phyloP scores from a whole-genome alignment of 2,113 vertebrate genomes.

The Tachysurus vachellii region DNA sequence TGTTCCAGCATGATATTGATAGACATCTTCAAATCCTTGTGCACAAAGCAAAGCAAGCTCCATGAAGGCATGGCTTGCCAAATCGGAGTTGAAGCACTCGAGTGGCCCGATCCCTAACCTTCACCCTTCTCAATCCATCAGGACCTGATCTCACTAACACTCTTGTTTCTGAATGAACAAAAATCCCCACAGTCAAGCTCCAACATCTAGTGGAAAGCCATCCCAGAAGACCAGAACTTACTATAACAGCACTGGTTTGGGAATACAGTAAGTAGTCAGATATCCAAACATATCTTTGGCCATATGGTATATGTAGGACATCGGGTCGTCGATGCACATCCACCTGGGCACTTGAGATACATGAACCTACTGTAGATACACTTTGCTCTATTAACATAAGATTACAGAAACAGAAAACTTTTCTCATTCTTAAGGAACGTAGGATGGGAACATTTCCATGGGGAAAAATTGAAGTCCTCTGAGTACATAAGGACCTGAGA shows the following conservation, averaged over 20 bases:
- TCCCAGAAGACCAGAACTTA: background rate
- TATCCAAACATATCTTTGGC: background rate
- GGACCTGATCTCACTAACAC: background rate
- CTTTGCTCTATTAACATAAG: background rate
- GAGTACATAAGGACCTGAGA: background rate
- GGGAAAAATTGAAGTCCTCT: background rate
- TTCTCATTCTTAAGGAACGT: background rate
- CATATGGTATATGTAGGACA: background rate
- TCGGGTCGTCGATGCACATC: background rate
- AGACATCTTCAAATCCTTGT: background rate
- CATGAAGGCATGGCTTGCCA: background rate
- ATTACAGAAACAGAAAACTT: background rate
- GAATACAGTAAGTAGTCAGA: too few relatives aligned
- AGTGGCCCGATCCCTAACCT: background rate
- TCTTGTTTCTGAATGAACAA: background rate
- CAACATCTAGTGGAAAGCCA: background rate
- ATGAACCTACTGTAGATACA: background rate
- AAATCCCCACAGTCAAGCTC: background rate
- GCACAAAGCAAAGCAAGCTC: background rate
- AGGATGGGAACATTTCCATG: background rate
- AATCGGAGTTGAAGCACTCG: background rate
- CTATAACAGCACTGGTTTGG: background rate
- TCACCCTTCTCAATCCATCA: background rate
- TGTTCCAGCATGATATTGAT: background rate
- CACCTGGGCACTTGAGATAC: background rate